Evolutionary conservation across 1,140 invertebrate species (phyloP).

Genomic region (Chionoecetes opilio): DNA sequence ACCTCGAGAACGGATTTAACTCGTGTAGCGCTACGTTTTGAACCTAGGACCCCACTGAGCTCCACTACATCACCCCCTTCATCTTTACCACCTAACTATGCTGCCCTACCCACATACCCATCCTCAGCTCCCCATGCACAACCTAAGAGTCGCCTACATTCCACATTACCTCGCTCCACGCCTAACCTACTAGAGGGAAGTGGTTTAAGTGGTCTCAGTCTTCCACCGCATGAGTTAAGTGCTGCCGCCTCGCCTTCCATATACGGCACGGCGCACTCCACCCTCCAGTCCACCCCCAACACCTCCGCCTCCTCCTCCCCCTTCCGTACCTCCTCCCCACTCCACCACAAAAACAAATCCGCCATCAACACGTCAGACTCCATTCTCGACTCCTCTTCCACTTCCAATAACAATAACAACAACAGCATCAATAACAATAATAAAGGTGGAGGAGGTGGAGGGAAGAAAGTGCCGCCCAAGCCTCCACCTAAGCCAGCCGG

Average conservation of each 20-base stretch:
- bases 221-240: constrained; percentile 45
- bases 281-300: not conserved
- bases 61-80: constrained; percentile 56
- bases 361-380: constrained; percentile 51
- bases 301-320: constrained; percentile 44
- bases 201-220: constrained; percentile 32
- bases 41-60: constrained; percentile 64
- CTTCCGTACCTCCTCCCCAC: not conserved
- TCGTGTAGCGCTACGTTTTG: constrained; percentile 79
- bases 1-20: constrained; percentile 91
- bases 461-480: constrained; percentile 82
- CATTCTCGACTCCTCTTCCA: constrained; percentile 68
- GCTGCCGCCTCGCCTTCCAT: constrained; percentile 38
- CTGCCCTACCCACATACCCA: constrained; percentile 74
- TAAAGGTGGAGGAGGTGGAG: constrained; percentile 18
- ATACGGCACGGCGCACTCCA: constrained; percentile 73
- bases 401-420: constrained; percentile 73
- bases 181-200: constrained; percentile 73
- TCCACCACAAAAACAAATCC: not conserved
- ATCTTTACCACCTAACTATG: constrained; percentile 81
- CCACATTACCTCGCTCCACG: constrained; percentile 77
- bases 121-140: not conserved
- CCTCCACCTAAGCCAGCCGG: constrained; percentile 83
- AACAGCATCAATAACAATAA: constrained; percentile 46
- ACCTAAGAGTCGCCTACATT: constrained; percentile 34